Percentiles rank a stretch among this genome's conserved stretches.
Conservation (phyloP, 2,113 vertebrate genomes). For the Aplodontia rufa region DNA sequence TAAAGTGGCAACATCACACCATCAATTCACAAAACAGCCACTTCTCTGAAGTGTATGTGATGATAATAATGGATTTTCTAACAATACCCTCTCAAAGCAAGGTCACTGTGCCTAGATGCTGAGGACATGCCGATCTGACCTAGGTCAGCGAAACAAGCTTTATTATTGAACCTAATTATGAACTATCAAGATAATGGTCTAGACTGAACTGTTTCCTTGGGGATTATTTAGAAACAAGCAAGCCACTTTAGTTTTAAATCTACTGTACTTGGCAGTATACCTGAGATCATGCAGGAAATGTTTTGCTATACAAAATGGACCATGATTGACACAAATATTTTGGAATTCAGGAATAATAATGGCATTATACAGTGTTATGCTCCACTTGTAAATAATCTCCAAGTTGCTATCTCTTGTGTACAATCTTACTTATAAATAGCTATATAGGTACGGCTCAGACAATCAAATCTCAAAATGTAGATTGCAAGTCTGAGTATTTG, state of each 20-base stretch:
- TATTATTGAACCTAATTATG: conserved; percentile 90
- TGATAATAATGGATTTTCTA: conserved; percentile 93
- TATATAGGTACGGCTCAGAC: neutral
- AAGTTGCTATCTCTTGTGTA: neutral
- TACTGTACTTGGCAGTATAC: conserved; percentile 72
- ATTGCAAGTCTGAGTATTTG: neutral
- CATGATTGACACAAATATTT: neutral
- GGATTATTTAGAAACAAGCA: conserved; percentile 86
- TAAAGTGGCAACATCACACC: conserved; percentile 93
- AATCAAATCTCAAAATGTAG: neutral
- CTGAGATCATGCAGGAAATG: conserved; percentile 15
- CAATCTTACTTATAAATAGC: neutral
- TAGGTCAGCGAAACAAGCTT: conserved; percentile 88
- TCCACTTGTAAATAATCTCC: neutral
- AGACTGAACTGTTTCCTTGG: conserved; percentile 86
- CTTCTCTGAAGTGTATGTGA: conserved; percentile 89
- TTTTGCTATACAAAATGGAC: neutral
- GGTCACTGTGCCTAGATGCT: conserved; percentile 86
- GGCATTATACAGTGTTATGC: neutral
- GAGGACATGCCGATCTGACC: conserved; percentile 85
- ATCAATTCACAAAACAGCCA: conserved; percentile 91
- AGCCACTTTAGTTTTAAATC: conserved; percentile 83
- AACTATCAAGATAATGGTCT: conserved; percentile 90
- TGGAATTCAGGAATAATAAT: neutral
- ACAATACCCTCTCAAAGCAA: conserved; percentile 89